Evolutionary conservation across 2,797 vertebrate genomes (phyloP).

Genomic region (Apodemus agrarius): DNA sequence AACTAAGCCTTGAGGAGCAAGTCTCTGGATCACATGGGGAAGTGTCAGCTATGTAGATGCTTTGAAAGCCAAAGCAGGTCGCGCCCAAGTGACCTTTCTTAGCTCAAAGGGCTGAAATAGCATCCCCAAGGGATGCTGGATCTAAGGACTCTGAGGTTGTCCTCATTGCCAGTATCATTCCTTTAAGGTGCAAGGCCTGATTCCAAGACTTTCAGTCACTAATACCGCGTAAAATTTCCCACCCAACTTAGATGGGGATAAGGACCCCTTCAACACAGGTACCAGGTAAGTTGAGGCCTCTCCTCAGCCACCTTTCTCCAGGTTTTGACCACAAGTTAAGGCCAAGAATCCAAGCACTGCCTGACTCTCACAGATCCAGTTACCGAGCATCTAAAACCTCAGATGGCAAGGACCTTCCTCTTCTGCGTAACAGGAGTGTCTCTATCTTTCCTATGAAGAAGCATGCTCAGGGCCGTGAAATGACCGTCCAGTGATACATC

Average conservation of each 20-base stretch:
- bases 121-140: neutral
- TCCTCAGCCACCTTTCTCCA: neutral
- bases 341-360: neutral
- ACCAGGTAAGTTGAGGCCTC: neutral
- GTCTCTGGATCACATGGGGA: neutral
- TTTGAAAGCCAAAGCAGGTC: neutral
- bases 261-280: neutral
- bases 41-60: neutral
- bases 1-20: neutral
- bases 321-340: neutral
- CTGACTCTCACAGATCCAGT: neutral
- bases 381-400: neutral
- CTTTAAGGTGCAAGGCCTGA: neutral
- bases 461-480: constrained; percentile 57
- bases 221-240: neutral
- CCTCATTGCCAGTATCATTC: neutral
- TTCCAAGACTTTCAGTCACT: neutral
- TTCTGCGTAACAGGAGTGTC: neutral
- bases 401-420: neutral
- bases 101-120: neutral
- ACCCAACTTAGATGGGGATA: neutral
- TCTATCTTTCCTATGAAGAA: constrained; percentile 63
- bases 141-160: neutral
- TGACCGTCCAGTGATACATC: neutral
- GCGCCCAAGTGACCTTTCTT: neutral